Evolutionary conservation across 1,140 invertebrate genomes (phyloP), one percentile per base, ranked within the genome.

Genomic region (Eriosoma lanigerum): DNA sequence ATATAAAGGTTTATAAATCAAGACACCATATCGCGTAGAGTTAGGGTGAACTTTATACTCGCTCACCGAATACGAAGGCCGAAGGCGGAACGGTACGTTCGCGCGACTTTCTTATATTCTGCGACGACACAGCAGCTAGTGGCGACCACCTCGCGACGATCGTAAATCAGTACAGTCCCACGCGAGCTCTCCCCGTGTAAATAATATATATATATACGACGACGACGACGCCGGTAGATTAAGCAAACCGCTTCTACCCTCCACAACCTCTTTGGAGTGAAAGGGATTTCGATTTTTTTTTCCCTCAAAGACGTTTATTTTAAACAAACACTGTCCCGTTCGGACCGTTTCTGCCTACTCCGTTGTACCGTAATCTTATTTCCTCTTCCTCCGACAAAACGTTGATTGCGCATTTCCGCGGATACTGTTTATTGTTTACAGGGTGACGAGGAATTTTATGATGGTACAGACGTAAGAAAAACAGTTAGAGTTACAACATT

Each of bases 1-100:
- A n/a, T n/a, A n/a, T n/a, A n/a, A 56, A 60, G 75, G 75, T 78
- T 60, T 78, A 78, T 78, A 78, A 78, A 78, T 78, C 75, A 78
- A 60, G 56, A 62, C 54, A 48, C 38, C 75, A 52, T 72, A 52
- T 72, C 68, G 68, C 32, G 38, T 8, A 66, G 64, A 26, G 26
- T 66, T 66, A 32, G 64, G 64, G 64, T 66, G 64, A 66, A 66
- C 21, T 13, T 44, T 8, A 8, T 38, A 4, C 32, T 3, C 64
- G n/a, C 5, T 3, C 10, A 24, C 19, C 15, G 17, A 26, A 26
- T 15, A n/a, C n/a, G 38, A 58, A 4, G 32, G 46, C 1, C n/a
- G 62, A 19, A 17, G 68, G 21, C 17, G 24, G 66, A 70, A 70
- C 24, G 21, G 8, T 38, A 38, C 8, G 8, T 38, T 6, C 19